These are phyloP conservation scores for Auanema freiburgensis DNA, from an alignment of 2,888 invertebrate genomes.

Conservation along the genomic window DNA sequence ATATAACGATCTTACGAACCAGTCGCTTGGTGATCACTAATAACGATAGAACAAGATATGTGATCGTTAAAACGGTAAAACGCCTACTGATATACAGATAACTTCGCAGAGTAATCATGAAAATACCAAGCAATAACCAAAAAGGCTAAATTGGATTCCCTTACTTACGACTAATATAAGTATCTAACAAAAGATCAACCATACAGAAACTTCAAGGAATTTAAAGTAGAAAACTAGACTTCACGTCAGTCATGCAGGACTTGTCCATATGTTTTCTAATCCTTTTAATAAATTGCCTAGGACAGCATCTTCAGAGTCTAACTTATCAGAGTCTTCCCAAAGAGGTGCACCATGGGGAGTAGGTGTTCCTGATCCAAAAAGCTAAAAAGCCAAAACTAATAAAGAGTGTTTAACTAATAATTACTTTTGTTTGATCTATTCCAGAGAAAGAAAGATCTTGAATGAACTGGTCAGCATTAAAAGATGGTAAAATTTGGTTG, in stretches of 20 bases:
- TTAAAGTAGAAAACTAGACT: no score
- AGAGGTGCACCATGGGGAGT: conserved; percentile 14
- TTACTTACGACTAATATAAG: no score
- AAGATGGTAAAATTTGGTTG: conserved; percentile 23
- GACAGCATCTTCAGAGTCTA: conserved; percentile 26
- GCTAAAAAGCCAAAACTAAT: conserved; percentile 9
- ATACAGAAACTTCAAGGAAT: no score
- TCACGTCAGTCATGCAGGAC: not conserved
- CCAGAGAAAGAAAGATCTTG: conserved; percentile 34
- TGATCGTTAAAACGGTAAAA: no score
- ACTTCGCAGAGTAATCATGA: no score
- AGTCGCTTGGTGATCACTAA: no score
- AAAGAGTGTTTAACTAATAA: not conserved
- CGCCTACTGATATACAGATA: no score
- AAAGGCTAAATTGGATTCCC: no score
- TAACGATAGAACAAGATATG: no score
- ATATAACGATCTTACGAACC: no score
- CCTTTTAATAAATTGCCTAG: conserved; percentile 29
- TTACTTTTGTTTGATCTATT: conserved; percentile 20
- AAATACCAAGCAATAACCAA: no score
- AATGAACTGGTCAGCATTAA: conserved; percentile 55
- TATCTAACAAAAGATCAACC: no score
- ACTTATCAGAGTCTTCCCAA: conserved; percentile 4
- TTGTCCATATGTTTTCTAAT: conserved; percentile 43
- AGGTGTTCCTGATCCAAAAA: conserved; percentile 10